Conservation (phyloP, 2,888 invertebrate genomes). For the Liodrosophila aerea region DNA sequence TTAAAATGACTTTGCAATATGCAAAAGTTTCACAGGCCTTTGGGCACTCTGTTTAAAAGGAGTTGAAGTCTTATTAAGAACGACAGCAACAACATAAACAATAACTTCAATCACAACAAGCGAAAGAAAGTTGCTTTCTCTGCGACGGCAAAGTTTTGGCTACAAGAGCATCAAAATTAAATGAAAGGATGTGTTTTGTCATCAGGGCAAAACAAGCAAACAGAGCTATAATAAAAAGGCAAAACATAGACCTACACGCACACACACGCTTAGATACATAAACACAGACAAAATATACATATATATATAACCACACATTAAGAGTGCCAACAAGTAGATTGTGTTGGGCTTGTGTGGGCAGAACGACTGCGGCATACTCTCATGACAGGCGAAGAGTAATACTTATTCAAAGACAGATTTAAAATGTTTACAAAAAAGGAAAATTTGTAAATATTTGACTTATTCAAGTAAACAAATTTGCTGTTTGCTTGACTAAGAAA, state of each 20-base stretch:
- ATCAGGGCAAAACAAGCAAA: slow-evolving; percentile 23
- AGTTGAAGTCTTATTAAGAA: slow-evolving; percentile 13
- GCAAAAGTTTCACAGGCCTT: slow-evolving; percentile 13
- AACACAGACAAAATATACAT: not conserved
- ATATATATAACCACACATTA: slow-evolving; percentile 4
- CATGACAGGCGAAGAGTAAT: not conserved
- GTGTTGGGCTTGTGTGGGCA: not conserved
- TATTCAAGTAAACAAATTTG: no score
- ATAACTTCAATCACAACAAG: not conserved
- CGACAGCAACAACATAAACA: slow-evolving; percentile 7
- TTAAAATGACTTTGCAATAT: slow-evolving; percentile 44
- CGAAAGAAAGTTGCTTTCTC: slow-evolving; percentile 29
- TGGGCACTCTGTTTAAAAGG: slow-evolving; percentile 36
- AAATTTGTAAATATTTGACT: no score
- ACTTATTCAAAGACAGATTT: not conserved
- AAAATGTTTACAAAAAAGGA: no score
- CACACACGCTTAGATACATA: not conserved
- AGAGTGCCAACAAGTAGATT: slow-evolving; percentile 35
- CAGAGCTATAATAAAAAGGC: not conserved
- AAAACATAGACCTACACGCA: slow-evolving; percentile 2
- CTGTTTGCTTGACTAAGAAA: no score
- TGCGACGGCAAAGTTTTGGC: slow-evolving; percentile 34
- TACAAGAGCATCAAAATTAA: slow-evolving; percentile 24
- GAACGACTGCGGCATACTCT: slow-evolving; percentile 21
- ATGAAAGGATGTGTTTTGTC: slow-evolving; percentile 44